Conservation (phyloP, 2,888 invertebrate species). For the Lissonota sp. region DNA sequence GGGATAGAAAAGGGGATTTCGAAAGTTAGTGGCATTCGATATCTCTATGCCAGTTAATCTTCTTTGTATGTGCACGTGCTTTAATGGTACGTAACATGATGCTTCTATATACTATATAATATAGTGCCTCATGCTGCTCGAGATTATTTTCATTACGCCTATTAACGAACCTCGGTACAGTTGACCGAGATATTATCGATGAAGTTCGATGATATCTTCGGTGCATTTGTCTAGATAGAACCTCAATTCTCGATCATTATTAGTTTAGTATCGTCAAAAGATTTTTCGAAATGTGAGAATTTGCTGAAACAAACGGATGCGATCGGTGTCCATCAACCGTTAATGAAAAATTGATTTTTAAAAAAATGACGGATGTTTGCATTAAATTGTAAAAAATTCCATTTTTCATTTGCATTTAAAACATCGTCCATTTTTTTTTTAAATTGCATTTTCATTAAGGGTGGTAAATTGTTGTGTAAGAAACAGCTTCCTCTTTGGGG, state of each 20-base stretch:
- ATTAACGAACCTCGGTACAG: not conserved
- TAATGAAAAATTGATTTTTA: no score
- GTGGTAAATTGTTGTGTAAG: no score
- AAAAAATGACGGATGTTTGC: no score
- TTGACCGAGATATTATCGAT: not conserved
- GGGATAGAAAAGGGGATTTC: constrained; percentile 6
- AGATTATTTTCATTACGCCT: constrained; percentile 17
- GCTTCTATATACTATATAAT: constrained; percentile 8
- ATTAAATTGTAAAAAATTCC: no score
- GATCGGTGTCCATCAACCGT: no score
- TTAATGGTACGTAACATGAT: constrained; percentile 56
- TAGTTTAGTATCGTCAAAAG: no score
- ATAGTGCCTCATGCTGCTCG: constrained; percentile 24
- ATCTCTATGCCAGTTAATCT: constrained; percentile 40
- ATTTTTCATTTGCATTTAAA: no score
- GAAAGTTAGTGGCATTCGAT: constrained; percentile 49
- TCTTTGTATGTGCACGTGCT: constrained; percentile 51
- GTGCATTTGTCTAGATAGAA: not conserved
- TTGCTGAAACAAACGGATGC: no score
- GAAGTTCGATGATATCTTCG: not conserved
- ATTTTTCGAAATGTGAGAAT: no score
- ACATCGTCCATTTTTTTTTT: no score
- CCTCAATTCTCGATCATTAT: not conserved
- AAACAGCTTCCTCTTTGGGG: no score
- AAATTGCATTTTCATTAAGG: no score